Evolutionary conservation across 2,113 vertebrate species (phyloP).

Genomic region (Cygnus atratus): DNA sequence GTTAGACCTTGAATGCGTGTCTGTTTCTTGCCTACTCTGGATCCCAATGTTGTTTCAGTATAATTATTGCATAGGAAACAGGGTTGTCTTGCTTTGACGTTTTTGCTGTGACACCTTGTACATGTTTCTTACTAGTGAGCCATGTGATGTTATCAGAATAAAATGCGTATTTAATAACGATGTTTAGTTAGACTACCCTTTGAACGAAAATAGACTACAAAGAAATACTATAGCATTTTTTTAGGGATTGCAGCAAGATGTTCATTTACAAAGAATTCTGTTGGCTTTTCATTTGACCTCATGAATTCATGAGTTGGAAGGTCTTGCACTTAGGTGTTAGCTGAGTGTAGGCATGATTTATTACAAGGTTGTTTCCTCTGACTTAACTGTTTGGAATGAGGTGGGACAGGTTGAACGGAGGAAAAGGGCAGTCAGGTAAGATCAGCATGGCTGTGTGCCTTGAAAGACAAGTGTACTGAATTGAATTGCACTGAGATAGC

Average conservation of each 20-base stretch:
- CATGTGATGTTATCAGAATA: neutral
- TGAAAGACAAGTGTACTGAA: neutral
- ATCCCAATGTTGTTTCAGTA: neutral
- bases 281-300: neutral
- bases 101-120: neutral
- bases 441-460: neutral
- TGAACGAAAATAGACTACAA: neutral
- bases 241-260: neutral
- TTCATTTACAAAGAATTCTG: neutral
- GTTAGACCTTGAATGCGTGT: neutral
- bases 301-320: neutral
- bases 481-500: neutral
- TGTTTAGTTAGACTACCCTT: neutral
- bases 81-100: neutral
- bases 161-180: neutral
- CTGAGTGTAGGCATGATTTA: neutral
- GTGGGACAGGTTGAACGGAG: neutral
- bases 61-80: neutral
- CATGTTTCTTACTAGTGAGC: neutral
- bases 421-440: neutral
- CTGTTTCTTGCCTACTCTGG: neutral
- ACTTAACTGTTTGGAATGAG: neutral
- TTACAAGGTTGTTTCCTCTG: neutral
- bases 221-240: neutral
- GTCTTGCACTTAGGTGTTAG: rapidly evolving